Percentiles rank a stretch among this genome's conserved stretches.
Conservation (phyloP, 1,140 invertebrate species). For the Achatina immaculata region DNA sequence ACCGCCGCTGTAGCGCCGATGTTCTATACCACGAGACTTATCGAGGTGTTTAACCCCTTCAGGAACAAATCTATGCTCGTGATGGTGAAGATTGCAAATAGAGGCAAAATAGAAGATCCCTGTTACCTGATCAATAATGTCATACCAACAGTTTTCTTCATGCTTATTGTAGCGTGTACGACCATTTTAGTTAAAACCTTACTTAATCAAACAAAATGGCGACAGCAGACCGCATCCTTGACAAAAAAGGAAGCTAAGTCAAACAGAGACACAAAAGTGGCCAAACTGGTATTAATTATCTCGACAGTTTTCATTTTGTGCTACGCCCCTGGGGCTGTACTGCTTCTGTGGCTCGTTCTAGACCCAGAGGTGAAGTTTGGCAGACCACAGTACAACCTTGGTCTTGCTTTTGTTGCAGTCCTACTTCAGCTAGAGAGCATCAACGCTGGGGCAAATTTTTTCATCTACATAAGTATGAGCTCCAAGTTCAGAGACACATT, state of each 20-base stretch:
- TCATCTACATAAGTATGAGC: neutral
- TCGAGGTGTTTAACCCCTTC: neutral
- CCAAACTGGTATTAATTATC: neutral
- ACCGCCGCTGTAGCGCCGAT: neutral
- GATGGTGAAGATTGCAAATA: neutral
- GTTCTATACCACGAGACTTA: neutral
- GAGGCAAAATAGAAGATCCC: neutral
- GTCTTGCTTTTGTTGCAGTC: neutral
- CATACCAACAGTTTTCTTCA: neutral
- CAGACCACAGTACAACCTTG: neutral
- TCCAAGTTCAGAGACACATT: neutral
- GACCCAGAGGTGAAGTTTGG: neutral
- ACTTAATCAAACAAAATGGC: neutral
- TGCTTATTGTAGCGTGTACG: too few relatives aligned
- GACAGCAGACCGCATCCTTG: neutral
- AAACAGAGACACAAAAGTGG: neutral
- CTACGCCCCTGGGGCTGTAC: neutral
- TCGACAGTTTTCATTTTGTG: slow-evolving; percentile 3
- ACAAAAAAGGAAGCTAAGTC: neutral
- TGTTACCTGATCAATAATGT: neutral
- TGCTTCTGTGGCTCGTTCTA: neutral
- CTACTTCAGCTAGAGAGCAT: neutral
- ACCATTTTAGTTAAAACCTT: too few relatives aligned
- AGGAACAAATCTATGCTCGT: neutral
- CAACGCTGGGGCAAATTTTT: neutral